phyloP scores from a whole-genome alignment of 2,113 vertebrate genomes.

The Coreoperca whiteheadi region DNA sequence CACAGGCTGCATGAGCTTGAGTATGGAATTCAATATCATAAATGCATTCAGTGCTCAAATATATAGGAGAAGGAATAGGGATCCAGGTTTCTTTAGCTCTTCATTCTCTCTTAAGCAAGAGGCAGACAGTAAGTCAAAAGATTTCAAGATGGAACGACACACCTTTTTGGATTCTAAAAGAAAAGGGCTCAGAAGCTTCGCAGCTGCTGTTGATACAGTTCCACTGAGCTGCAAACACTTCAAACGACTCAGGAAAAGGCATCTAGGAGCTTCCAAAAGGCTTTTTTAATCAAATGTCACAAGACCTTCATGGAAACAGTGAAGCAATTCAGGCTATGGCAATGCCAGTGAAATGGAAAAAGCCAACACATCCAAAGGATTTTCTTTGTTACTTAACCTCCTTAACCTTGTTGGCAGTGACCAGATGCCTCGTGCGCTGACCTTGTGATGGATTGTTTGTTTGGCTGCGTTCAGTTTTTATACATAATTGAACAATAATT shows the following conservation, averaged over 20 bases:
- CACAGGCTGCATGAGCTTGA: not conserved
- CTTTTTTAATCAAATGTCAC: slow-evolving; percentile 73
- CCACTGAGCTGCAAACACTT: slow-evolving; percentile 60
- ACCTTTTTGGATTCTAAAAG: slow-evolving; percentile 48
- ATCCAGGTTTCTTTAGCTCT: slow-evolving; percentile 17
- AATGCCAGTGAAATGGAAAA: slow-evolving; percentile 61
- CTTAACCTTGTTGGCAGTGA: slow-evolving; percentile 48
- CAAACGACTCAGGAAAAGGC: slow-evolving; percentile 62
- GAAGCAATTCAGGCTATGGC: slow-evolving; percentile 51
- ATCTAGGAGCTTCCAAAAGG: slow-evolving; percentile 60
- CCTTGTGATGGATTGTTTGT: slow-evolving; percentile 36
- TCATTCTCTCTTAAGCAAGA: slow-evolving; percentile 15
- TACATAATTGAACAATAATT: slow-evolving; percentile 55
- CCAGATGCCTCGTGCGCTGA: slow-evolving; percentile 27
- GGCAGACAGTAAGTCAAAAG: slow-evolving; percentile 21
- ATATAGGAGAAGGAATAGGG: not conserved
- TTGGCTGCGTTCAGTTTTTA: slow-evolving; percentile 40
- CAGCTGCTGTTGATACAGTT: slow-evolving; percentile 65
- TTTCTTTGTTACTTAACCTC: slow-evolving; percentile 41
- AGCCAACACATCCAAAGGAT: slow-evolving; percentile 46
- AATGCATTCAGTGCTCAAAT: not conserved
- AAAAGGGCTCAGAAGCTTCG: slow-evolving; percentile 59
- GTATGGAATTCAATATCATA: not conserved
- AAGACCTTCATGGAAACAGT: slow-evolving; percentile 66
- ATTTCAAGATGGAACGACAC: slow-evolving; percentile 38